A percentile compares a stretch with the other conserved stretches of the same genome.
These are phyloP conservation scores for Chymomyza caudatula DNA, from an alignment of 2,888 invertebrate species.

Conservation along the genomic window DNA sequence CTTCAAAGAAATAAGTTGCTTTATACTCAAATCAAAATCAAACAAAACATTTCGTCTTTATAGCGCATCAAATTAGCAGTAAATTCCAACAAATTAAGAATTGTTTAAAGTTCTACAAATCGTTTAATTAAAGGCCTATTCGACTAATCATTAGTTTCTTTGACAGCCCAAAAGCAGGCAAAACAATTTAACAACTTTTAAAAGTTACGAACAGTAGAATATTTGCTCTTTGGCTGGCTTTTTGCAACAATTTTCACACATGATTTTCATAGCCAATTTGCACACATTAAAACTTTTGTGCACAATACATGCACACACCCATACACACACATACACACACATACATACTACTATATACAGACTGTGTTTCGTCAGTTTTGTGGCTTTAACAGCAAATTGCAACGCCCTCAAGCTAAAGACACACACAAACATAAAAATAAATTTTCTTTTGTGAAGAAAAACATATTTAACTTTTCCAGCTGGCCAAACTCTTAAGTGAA, in stretches of 20 bases:
- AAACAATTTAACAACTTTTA: constrained; percentile 6
- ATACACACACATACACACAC: not conserved
- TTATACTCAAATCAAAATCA: too few species aligned
- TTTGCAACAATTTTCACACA: constrained; percentile 52
- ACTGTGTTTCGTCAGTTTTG: not conserved
- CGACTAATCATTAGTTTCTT: not conserved
- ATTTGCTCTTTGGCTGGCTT: constrained; percentile 19
- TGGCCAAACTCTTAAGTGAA: not conserved
- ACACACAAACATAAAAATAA: constrained; percentile 2
- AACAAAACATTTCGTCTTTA: not conserved
- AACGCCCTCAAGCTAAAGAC: constrained; percentile 46
- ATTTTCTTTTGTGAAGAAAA: not conserved
- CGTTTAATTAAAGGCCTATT: not conserved
- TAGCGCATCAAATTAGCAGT: not conserved
- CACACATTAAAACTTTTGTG: constrained; percentile 62
- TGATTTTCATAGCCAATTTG: constrained; percentile 66
- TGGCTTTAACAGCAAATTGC: constrained; percentile 28
- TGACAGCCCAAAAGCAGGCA: constrained; percentile 30
- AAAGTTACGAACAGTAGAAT: not conserved
- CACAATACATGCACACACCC: not conserved
- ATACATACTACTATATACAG: not conserved
- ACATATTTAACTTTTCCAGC: constrained; percentile 2
- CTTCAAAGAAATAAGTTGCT: too few species aligned
- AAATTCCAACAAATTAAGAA: not conserved
- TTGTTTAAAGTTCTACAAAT: not conserved